Conservation (phyloP, 2,888 invertebrate species). For the Drosophila pegasa region DNA sequence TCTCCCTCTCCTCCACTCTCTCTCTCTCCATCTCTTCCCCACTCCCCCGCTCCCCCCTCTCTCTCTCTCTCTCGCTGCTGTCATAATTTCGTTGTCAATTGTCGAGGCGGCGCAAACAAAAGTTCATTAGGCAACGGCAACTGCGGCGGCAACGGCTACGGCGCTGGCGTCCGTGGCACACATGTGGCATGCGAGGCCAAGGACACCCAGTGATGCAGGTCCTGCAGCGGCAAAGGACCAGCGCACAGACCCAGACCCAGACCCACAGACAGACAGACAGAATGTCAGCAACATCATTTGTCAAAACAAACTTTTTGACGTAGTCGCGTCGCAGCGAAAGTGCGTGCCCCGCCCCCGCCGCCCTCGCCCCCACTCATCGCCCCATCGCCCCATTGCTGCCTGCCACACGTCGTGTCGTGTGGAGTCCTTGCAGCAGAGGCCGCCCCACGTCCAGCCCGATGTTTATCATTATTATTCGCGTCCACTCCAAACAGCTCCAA, state of each 20-base stretch:
- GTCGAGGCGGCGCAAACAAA: constrained; percentile 46
- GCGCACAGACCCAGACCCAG: background rate
- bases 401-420: background rate
- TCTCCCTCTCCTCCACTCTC: background rate
- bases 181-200: constrained; percentile 46
- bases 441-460: constrained; percentile 35
- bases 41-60: background rate
- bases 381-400: background rate
- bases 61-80: background rate
- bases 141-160: constrained; percentile 32
- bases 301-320: constrained; percentile 78
- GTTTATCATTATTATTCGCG: constrained; percentile 71
- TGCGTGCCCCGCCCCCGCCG: constrained; percentile 44
- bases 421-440: constrained; percentile 8
- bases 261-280: background rate
- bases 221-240: constrained; percentile 3
- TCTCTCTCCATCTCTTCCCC: background rate
- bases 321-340: constrained; percentile 71
- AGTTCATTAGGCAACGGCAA: constrained; percentile 70
- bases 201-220: constrained; percentile 43
- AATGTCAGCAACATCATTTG: constrained; percentile 76
- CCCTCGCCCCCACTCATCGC: background rate
- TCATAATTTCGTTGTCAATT: constrained; percentile 54
- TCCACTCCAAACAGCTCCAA: constrained; percentile 8
- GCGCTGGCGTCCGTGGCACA: constrained; percentile 47